phyloP scores from a whole-genome alignment of 2,113 vertebrate genomes.

The Indri indri region DNA sequence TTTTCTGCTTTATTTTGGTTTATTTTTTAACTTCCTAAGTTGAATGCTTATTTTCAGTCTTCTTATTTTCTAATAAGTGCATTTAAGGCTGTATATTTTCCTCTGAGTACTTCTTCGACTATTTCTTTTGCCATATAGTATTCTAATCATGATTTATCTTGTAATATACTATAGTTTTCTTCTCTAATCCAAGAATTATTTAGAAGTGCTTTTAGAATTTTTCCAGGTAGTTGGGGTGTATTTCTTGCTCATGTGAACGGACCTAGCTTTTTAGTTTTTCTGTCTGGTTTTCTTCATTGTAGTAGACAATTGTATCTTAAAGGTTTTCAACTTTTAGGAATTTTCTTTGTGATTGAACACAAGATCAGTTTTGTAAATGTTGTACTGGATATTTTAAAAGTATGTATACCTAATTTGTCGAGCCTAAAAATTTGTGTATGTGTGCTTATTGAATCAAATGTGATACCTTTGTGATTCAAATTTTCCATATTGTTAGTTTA shows the following conservation, averaged over 20 bases:
- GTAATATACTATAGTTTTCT: background rate
- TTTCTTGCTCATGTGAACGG: background rate
- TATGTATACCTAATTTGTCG: background rate
- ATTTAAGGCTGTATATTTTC: background rate
- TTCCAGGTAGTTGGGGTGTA: background rate
- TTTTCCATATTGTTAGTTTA: background rate
- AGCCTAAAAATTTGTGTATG: background rate
- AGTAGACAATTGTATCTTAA: background rate
- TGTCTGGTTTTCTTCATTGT: constrained; percentile 23
- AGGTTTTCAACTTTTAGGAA: background rate
- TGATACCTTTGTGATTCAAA: background rate
- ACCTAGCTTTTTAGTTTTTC: background rate
- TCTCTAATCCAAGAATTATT: constrained; percentile 1
- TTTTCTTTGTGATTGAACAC: background rate
- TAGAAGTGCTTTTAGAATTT: background rate
- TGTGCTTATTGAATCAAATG: constrained; percentile 26
- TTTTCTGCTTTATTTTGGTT: background rate
- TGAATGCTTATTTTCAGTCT: background rate
- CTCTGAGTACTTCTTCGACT: background rate
- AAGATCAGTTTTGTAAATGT: background rate
- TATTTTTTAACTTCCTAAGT: background rate
- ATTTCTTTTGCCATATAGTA: background rate
- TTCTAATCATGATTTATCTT: background rate
- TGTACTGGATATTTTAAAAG: background rate
- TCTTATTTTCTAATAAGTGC: background rate